Evolutionary conservation across 2,113 vertebrate genomes (phyloP).

Genomic region (Dascyllus trimaculatus): DNA sequence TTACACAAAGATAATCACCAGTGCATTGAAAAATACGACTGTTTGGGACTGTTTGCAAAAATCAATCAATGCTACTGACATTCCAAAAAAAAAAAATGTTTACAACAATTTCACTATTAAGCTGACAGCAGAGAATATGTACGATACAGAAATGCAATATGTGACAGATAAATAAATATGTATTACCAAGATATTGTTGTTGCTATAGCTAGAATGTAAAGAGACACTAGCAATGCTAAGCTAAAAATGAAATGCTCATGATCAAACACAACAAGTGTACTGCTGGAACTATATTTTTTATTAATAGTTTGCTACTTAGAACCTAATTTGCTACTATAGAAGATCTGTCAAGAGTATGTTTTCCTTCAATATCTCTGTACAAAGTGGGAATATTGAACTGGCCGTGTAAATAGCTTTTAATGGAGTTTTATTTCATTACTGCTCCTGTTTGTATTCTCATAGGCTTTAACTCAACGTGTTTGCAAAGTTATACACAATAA

Average conservation of each 20-base stretch:
- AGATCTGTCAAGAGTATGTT: constrained; percentile 36
- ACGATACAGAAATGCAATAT: constrained; percentile 17
- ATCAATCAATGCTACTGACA: constrained; percentile 51
- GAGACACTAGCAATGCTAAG: constrained; percentile 47
- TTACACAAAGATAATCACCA: constrained; percentile 26
- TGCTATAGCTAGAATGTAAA: constrained; percentile 57
- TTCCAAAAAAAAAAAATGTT: constrained; percentile 63
- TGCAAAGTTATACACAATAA: constrained; percentile 71
- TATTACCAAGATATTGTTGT: constrained; percentile 47
- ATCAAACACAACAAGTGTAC: constrained; percentile 35
- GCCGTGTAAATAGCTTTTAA: constrained; percentile 76
- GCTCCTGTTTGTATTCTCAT: constrained; percentile 61
- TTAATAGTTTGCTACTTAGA: constrained; percentile 70
- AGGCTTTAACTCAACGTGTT: constrained; percentile 66
- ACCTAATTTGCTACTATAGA: constrained; percentile 67
- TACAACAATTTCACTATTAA: constrained; percentile 48
- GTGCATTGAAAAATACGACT: constrained; percentile 17
- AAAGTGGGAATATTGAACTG: constrained; percentile 54
- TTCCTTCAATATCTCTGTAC: constrained; percentile 58
- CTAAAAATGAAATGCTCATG: constrained; percentile 43
- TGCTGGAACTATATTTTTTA: constrained; percentile 71
- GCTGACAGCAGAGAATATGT: constrained; percentile 7
- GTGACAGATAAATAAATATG: constrained; percentile 27
- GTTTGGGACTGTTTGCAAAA: constrained; percentile 31
- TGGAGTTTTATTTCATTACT: constrained; percentile 59